Evolutionary conservation across 2,797 vertebrate species (phyloP).

Genomic region (Capromys pilorides): DNA sequence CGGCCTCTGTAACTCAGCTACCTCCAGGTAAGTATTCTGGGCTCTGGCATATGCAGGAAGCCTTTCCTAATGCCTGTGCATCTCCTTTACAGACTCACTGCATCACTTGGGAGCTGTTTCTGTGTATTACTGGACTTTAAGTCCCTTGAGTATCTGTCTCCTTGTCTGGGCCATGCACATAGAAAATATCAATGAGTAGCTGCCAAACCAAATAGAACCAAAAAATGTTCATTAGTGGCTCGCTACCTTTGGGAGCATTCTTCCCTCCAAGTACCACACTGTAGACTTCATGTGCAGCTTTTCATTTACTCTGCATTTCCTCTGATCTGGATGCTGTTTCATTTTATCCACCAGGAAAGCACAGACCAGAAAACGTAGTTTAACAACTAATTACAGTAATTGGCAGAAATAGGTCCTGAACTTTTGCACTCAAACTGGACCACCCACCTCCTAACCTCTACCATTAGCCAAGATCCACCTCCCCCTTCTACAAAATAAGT

Average conservation of each 20-base stretch:
- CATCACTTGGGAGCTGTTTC: background rate
- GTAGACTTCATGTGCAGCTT: background rate
- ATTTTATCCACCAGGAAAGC: background rate
- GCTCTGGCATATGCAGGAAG: background rate
- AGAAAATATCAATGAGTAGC: background rate
- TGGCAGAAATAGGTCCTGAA: background rate
- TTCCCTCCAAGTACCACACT: background rate
- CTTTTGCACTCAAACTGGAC: background rate
- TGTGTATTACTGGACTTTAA: background rate
- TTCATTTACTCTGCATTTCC: background rate
- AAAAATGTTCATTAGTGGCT: background rate
- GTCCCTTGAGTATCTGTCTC: background rate
- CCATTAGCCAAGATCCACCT: background rate
- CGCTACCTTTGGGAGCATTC: background rate
- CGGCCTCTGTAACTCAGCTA: background rate
- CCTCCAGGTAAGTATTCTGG: no score
- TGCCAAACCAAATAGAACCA: background rate
- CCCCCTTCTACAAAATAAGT: background rate
- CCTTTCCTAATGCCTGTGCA: background rate
- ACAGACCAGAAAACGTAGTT: background rate
- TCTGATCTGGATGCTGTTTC: background rate
- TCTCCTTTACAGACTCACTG: background rate
- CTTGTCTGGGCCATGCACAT: background rate
- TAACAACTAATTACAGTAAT: background rate
- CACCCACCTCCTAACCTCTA: background rate